phyloP scores from a whole-genome alignment of 2,888 invertebrate species.

The Yponomeuta malinellus region DNA sequence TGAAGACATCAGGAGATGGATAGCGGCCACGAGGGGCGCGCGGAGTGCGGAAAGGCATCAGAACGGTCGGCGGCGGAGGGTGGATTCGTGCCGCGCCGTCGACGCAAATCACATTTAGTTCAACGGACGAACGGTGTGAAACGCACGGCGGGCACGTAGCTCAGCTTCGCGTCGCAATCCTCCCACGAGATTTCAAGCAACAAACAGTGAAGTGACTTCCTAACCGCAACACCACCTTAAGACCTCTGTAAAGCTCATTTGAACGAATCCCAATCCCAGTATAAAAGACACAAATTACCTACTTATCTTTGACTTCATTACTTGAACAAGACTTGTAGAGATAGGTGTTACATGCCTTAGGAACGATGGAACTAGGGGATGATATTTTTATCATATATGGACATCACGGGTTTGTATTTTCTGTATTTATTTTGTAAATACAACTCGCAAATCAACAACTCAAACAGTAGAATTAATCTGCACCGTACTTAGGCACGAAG shows the following conservation, averaged over 20 bases:
- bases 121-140: constrained; percentile 40
- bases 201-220: constrained; percentile 38
- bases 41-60: constrained; percentile 36
- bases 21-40: constrained; percentile 26
- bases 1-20: constrained; percentile 15
- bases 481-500: too few species aligned
- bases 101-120: constrained; percentile 61
- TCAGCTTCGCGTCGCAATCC: constrained; percentile 29
- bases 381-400: constrained; percentile 58
- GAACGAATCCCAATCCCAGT: neutral
- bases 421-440: constrained; percentile 13
- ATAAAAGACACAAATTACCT: neutral
- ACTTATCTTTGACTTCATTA: neutral
- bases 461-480: constrained; percentile 15
- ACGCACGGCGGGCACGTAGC: constrained; percentile 27
- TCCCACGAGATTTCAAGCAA: constrained; percentile 31
- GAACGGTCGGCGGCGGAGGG: constrained; percentile 41
- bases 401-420: constrained; percentile 62
- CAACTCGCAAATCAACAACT: neutral
- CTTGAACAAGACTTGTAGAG: too few species aligned
- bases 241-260: neutral
- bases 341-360: constrained; percentile 15
- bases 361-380: constrained; percentile 63
- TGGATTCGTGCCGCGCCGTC: constrained; percentile 40
- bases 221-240: neutral